phyloP scores from a whole-genome alignment of 2,797 vertebrate species.

The Lithobates pipiens region DNA sequence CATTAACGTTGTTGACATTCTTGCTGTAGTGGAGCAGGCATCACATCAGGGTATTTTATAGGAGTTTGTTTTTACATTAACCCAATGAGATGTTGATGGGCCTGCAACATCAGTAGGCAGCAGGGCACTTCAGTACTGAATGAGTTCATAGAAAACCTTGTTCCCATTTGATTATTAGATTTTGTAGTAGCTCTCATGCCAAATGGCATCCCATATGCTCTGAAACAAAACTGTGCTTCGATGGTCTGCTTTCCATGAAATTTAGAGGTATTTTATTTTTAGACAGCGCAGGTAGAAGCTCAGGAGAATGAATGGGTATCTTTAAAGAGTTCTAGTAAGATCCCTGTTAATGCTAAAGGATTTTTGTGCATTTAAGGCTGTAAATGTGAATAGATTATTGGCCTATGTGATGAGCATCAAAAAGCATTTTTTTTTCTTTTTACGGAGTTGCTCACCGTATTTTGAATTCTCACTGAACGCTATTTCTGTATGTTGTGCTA shows the following conservation, averaged over 20 bases:
- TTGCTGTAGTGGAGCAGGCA: not conserved
- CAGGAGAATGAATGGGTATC: not conserved
- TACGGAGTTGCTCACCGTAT: not conserved
- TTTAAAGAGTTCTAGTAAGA: not conserved
- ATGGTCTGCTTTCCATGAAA: constrained; percentile 51
- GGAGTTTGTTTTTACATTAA: constrained; percentile 2
- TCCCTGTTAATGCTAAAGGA: not conserved
- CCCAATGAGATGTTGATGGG: constrained; percentile 24
- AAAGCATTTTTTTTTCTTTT: not conserved
- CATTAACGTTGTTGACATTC: not conserved
- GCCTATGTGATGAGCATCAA: not conserved
- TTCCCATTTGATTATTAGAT: constrained; percentile 52
- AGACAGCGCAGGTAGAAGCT: constrained; percentile 32
- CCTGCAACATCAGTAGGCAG: constrained; percentile 34
- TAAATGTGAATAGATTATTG: not conserved
- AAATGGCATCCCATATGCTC: constrained; percentile 59
- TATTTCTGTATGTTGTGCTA: not conserved
- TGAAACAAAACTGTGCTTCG: constrained; percentile 19
- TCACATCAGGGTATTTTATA: not conserved
- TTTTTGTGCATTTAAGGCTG: not conserved
- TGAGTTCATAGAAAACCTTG: constrained; percentile 43
- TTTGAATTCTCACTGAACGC: not conserved
- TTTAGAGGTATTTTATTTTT: constrained; percentile 31
- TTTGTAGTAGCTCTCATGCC: constrained; percentile 36
- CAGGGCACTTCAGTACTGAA: constrained; percentile 39